Base-by-base conservation (phyloP, 2,113 vertebrate species). In the Pogona vitticeps region DNA sequence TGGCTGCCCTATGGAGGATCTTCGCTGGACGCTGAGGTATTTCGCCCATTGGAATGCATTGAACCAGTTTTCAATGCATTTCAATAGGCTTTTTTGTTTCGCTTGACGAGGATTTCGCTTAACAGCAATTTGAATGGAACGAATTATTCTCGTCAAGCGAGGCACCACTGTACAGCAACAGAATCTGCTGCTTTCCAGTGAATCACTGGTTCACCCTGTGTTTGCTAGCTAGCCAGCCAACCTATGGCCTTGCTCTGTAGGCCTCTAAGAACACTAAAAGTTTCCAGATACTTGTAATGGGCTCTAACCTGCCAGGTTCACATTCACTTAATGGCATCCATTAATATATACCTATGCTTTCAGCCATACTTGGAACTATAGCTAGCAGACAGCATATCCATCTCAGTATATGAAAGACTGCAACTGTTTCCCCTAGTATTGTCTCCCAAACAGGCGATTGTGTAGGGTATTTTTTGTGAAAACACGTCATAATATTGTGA, bases 111-210 rank as follows among this genome's bases (percentile, higher is more conserved):
- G n/a, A n/a, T n/a, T n/a, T n/a, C n/a, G n/a, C n/a, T n/a, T n/a
- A n/a, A n/a, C n/a, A n/a, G n/a, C n/a, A n/a, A n/a, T n/a, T n/a
- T n/a, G n/a, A n/a, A n/a, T n/a, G n/a, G n/a, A n/a, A n/a, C n/a
- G n/a, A n/a, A n/a, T n/a, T n/a, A n/a, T n/a, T n/a, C n/a, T n/a
- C n/a, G n/a, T n/a, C n/a, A n/a, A n/a, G n/a, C n/a, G n/a, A n/a
- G n/a, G n/a, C n/a, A n/a, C n/a, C n/a, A n/a, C n/a, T n/a, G n/a
- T n/a, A n/a, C 31, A 58, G 83, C 15, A 13, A 56, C 76, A 58
- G 86, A 82, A 78, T 87, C 73, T 1, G 63, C 93, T 91, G 82
- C 91, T 94, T 94, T 63, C 83, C 38, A 65, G 40, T 84, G 72
- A 52, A 76, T 84, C 12, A 2, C 84, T 68, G 90, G 90, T 36